Conservation (phyloP, 2,113 vertebrate species). For the cat (Felis catus) region F.catus_Fca126_mat1.0 CM031419.1:110550501-110551000, state of each 20-base stretch:
- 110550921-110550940: background rate
- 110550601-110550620: background rate
- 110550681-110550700: too few species aligned
- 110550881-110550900: rapidly evolving
- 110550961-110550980: rapidly evolving
- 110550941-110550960: background rate
- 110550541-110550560: background rate
- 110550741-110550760: background rate
- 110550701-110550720: background rate
- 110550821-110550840: background rate
- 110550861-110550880: background rate
- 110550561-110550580: background rate
- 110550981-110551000: background rate
- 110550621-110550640: background rate
- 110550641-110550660: rapidly evolving
- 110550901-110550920: background rate
- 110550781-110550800: background rate
- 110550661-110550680: background rate
- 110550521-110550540: background rate
- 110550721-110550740: background rate
- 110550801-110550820: rapidly evolving
- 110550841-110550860: background rate
- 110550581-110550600: background rate
- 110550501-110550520: background rate
- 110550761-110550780: too few species aligned